phyloP scores from a whole-genome alignment of 2,113 vertebrate genomes.

The Penelope pileata region DNA sequence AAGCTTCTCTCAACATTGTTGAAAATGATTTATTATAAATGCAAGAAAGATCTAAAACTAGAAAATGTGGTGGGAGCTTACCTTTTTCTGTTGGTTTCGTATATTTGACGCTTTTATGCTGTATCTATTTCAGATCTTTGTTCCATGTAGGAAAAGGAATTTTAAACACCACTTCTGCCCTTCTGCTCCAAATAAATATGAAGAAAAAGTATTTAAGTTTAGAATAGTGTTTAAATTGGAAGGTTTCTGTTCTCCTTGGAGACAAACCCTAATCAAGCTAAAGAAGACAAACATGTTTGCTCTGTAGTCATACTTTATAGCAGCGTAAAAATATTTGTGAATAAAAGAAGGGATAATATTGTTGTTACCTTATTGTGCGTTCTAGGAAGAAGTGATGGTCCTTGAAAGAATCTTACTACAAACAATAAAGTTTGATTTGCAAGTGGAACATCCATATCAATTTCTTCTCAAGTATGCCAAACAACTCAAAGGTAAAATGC shows the following conservation, averaged over 20 bases:
- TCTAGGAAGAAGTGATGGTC: conserved; percentile 98
- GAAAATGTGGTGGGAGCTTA: not conserved
- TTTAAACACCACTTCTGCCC: not conserved
- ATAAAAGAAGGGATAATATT: not conserved
- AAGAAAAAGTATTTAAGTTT: not conserved
- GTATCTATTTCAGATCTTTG: not conserved
- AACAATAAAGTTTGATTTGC: conserved; percentile 98
- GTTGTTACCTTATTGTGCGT: not conserved
- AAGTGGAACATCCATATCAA: conserved; percentile 98
- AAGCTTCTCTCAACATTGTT: not conserved
- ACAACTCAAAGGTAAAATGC: conserved; percentile 92
- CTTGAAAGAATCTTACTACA: conserved; percentile 96
- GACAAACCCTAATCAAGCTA: not conserved
- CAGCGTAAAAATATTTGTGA: not conserved
- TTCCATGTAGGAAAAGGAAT: not conserved
- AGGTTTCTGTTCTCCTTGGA: not conserved
- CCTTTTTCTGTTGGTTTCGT: not conserved
- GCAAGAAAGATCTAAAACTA: not conserved
- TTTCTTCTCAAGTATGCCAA: conserved; percentile 97
- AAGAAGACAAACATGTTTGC: not conserved
- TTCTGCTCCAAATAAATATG: not conserved
- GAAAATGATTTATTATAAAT: not conserved
- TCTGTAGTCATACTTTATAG: not conserved
- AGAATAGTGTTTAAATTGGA: not conserved
- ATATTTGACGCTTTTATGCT: not conserved